Percentiles rank a stretch among this genome's conserved stretches.
Evolutionary conservation across 2,888 invertebrate genomes (phyloP).

Genomic region (Nemoura dubitans): DNA sequence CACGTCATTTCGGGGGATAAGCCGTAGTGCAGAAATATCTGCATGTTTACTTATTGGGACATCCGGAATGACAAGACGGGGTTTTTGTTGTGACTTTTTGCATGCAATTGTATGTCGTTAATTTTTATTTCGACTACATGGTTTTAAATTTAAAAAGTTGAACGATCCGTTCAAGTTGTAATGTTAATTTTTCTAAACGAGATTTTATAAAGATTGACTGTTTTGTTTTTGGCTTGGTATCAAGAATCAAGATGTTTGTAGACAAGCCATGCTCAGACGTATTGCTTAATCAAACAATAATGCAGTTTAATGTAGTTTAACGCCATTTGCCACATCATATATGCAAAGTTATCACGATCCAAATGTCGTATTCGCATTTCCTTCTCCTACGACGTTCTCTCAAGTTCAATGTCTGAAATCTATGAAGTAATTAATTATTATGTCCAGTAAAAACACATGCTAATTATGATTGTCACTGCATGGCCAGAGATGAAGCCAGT

Average conservation of each 20-base stretch:
- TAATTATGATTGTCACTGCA: neutral
- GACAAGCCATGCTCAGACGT: neutral
- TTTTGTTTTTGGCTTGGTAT: neutral
- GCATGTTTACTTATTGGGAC: neutral
- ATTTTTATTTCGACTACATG: neutral
- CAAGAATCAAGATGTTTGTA: neutral
- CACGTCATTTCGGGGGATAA: neutral
- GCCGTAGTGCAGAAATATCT: neutral
- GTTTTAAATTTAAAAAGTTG: neutral
- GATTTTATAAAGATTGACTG: neutral
- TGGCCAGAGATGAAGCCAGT: neutral
- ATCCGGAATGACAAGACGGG: neutral
- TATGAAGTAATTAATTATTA: neutral
- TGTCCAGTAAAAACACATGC: neutral
- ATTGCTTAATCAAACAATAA: neutral
- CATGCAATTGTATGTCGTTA: neutral
- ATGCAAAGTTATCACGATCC: neutral
- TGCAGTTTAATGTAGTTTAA: neutral
- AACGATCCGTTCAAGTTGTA: neutral
- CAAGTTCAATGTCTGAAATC: slow-evolving; percentile 17
- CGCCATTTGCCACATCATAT: neutral
- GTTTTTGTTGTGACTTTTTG: neutral
- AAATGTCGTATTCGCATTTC: neutral
- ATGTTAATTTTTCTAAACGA: neutral
- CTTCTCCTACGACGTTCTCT: neutral